Evolutionary conservation across 2,888 invertebrate species (phyloP), one percentile per base, ranked within the genome.

Genomic region (Pachycephus smyrnensis): DNA sequence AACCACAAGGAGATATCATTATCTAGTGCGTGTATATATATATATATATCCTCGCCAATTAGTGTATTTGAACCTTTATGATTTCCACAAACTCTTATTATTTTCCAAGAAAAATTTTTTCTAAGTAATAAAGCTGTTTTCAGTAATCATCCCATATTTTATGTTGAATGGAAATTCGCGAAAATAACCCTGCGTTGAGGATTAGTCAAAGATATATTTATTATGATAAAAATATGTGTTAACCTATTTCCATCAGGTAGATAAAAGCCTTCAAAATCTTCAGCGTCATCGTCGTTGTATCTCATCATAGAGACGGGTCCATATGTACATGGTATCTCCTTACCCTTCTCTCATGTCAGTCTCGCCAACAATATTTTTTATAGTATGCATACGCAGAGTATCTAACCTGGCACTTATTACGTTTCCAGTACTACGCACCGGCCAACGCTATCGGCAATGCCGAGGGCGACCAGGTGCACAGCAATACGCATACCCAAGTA

Each of bases 401-500:
- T 71, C 71, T 71, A 33, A 71, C 71, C 12, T 71, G 71, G 77
- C 80, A 80, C 73, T 82, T 82, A 76, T 82, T 81, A 76, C 83
- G 88, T 82, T 95, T 95, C 84, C 95, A 97, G 96, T 97, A 97
- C 91, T 97, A 97, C 92, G 94, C 96, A 75, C 95, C 96, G 77
- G 95, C 96, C 85, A 95, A 95, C 88, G 96, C 96, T 92, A 95
- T 96, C 88, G 94, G 95, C 84, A 94, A 94, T 88, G 93, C 93
- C 83, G 95, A 95, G 88, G 94, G 93, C 87, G 97, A 97, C 87
- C 95, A 95, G 83, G 94, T 96, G 79, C 96, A 96, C 92, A 96
- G 96, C 92, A 96, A 96, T 92, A 96, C 95, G 32, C 96, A 97
- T 92, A 96, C 96, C 85, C 97, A 97, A 92, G 97, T 97, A 93